Conservation (phyloP, 2,888 invertebrate genomes). For the Eristalis arbustorum region DNA sequence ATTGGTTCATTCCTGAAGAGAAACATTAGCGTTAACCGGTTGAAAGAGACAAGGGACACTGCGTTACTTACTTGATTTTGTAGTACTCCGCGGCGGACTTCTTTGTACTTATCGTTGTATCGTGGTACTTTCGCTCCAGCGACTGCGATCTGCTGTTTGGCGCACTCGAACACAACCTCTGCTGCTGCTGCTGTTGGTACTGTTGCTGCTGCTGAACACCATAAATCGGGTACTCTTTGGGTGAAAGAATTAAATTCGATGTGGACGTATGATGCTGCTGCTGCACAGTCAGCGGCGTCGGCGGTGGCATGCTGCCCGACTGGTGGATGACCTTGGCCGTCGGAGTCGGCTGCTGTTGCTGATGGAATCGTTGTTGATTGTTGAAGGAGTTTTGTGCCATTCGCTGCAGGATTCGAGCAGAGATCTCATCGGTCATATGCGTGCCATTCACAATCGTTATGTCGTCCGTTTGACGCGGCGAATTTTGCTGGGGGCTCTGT, state of each 20-base stretch:
- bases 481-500: constrained; percentile 65
- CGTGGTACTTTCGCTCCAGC: constrained; percentile 77
- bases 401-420: constrained; percentile 79
- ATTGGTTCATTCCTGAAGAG: not conserved
- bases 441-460: constrained; percentile 80
- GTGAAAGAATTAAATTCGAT: constrained; percentile 75
- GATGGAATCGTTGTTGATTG: constrained; percentile 75
- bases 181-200: constrained; percentile 66
- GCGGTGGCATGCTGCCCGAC: constrained; percentile 72
- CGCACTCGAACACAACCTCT: constrained; percentile 75
- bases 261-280: constrained; percentile 67
- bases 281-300: constrained; percentile 72
- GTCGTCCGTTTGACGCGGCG: constrained; percentile 74
- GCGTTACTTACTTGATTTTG: constrained; percentile 74
- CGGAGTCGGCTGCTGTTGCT: constrained; percentile 71
- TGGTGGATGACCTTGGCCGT: constrained; percentile 58
- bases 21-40: not conserved
- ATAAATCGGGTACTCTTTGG: constrained; percentile 75
- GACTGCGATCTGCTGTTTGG: constrained; percentile 78
- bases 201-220: constrained; percentile 70
- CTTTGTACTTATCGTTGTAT: constrained; percentile 74
- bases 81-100: constrained; percentile 74
- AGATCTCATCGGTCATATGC: constrained; percentile 80
- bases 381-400: constrained; percentile 79
- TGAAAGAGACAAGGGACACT: not conserved